A percentile compares a stretch with the other conserved stretches of the same genome.
These are phyloP conservation scores for Laothoe populi DNA, from an alignment of 2,888 invertebrate species.

Conservation along the genomic window DNA sequence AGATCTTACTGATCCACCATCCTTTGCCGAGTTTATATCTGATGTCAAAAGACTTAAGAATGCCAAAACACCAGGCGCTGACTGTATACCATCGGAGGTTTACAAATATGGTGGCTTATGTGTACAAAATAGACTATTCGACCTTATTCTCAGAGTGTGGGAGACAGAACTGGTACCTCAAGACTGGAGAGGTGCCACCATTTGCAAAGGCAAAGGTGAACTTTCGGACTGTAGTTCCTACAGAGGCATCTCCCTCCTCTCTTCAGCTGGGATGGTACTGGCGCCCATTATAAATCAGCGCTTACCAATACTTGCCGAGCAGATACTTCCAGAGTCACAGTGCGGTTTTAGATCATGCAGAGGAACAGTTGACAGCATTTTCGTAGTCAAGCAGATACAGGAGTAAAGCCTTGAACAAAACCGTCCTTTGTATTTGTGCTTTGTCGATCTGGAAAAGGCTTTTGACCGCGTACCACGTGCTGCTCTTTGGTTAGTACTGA, in stretches of 20 bases:
- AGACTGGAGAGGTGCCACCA: constrained; percentile 16
- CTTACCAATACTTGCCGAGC: neutral
- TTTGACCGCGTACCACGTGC: too few species aligned
- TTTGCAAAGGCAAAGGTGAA: constrained; percentile 23
- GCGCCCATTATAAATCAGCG: constrained; percentile 19
- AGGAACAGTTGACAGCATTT: too few species aligned
- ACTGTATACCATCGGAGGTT: constrained; percentile 29
- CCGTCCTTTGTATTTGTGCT: too few species aligned
- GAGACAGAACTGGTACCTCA: neutral
- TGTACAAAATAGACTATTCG: constrained; percentile 19
- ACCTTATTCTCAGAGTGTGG: neutral
- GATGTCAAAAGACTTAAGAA: constrained; percentile 25
- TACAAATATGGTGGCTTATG: constrained; percentile 30
- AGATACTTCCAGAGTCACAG: constrained; percentile 5
- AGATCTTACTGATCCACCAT: constrained; percentile 17
- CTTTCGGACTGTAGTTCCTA: constrained; percentile 8
- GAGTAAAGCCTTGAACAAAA: too few species aligned
- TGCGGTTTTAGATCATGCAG: too few species aligned
- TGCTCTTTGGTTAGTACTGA: too few species aligned
- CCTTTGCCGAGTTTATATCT: constrained; percentile 23
- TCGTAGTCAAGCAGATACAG: too few species aligned
- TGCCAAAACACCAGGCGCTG: constrained; percentile 19
- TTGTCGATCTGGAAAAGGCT: too few species aligned
- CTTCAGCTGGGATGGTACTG: constrained; percentile 16
- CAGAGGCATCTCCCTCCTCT: constrained; percentile 17